These are phyloP conservation scores for Julus scanicus DNA, from an alignment of 2,888 invertebrate species.

Conservation along the genomic window DNA sequence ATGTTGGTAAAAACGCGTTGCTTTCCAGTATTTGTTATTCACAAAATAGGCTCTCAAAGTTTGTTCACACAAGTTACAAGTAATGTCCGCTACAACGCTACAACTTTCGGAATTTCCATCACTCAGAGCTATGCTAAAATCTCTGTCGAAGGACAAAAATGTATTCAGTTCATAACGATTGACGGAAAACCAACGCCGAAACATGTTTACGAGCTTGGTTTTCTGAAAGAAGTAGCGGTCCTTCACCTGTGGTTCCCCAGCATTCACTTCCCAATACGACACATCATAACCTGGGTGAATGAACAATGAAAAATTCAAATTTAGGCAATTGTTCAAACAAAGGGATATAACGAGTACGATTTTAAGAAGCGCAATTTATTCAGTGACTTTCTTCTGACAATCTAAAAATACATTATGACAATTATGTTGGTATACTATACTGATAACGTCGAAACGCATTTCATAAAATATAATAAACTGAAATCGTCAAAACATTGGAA, in stretches of 20 bases:
- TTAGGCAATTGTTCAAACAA: neutral
- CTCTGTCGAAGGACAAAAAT: neutral
- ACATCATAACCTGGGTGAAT: constrained; percentile 37
- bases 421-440: too few relatives aligned
- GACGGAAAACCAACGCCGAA: constrained; percentile 25
- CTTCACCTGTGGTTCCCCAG: neutral
- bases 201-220: neutral
- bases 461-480: neutral
- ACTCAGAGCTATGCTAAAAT: neutral
- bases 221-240: constrained; percentile 13
- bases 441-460: too few relatives aligned
- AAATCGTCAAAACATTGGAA: neutral
- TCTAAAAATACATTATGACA: neutral
- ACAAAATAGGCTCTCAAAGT: neutral
- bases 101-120: neutral
- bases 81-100: constrained; percentile 7
- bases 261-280: neutral
- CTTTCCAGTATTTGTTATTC: constrained; percentile 36
- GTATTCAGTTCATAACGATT: constrained; percentile 18
- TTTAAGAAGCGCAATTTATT: neutral
- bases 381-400: constrained; percentile 10
- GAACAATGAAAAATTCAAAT: neutral
- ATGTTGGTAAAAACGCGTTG: constrained; percentile 34
- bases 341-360: neutral
- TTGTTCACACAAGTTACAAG: constrained; percentile 43